Percentiles rank a stretch among this genome's conserved stretches.
Conservation (phyloP, 2,113 vertebrate genomes). For the Takifugu flavidus region DNA sequence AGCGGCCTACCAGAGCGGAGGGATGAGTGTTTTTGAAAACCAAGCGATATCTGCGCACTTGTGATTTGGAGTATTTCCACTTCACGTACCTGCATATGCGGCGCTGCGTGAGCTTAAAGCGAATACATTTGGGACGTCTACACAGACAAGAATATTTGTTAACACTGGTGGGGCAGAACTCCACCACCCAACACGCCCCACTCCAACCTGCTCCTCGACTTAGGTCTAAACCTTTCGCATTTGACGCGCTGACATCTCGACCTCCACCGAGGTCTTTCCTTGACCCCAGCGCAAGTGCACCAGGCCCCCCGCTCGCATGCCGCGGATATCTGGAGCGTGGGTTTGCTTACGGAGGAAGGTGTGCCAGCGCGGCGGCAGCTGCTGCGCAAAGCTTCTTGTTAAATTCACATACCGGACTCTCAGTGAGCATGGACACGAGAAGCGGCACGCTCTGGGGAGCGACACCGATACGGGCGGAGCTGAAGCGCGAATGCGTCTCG, state of each 20-base stretch:
- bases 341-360: conserved; percentile 60
- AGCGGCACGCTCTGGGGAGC: conserved; percentile 45
- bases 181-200: neutral
- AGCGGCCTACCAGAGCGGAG: neutral
- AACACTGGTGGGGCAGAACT: neutral
- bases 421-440: conserved; percentile 44
- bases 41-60: neutral
- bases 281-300: conserved; percentile 61
- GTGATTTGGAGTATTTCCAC: neutral
- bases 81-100: neutral
- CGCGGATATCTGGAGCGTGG: conserved; percentile 53
- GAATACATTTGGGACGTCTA: too few relatives aligned
- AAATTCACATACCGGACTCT: conserved; percentile 52
- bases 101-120: too few relatives aligned
- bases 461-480: conserved; percentile 55
- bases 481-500: conserved; percentile 43
- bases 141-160: too few relatives aligned
- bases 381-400: conserved; percentile 53
- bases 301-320: conserved; percentile 36
- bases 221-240: conserved; percentile 49
- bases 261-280: conserved; percentile 34
- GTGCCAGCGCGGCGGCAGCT: conserved; percentile 60
- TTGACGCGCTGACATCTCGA: conserved; percentile 38
- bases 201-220: conserved; percentile 18
- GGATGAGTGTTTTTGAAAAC: neutral